Evolutionary conservation across 2,113 vertebrate genomes (phyloP).

Genomic region (Chionis minor): DNA sequence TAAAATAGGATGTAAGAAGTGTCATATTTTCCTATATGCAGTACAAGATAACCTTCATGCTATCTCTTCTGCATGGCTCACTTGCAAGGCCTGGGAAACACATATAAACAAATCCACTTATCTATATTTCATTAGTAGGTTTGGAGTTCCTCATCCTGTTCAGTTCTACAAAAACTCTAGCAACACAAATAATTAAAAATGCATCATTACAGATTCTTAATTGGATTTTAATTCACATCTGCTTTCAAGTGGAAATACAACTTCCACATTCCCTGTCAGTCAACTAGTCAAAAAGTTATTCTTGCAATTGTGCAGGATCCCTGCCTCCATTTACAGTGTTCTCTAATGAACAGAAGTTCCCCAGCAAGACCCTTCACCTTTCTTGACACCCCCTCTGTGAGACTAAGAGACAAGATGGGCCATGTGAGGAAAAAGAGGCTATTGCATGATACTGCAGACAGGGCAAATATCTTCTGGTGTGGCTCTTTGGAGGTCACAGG

Average conservation of each 20-base stretch:
- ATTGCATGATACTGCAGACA: no score
- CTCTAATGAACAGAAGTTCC: neutral
- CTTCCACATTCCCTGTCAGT: neutral
- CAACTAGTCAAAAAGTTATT: neutral
- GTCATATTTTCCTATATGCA: neutral
- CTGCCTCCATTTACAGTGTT: neutral
- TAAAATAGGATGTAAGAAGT: neutral
- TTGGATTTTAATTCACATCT: neutral
- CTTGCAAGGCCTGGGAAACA: neutral
- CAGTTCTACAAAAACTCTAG: neutral
- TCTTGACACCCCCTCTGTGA: neutral
- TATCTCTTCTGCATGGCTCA: neutral
- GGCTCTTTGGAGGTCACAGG: neutral
- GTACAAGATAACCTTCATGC: neutral
- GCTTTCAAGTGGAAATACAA: neutral
- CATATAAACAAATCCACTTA: neutral
- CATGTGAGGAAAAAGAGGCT: neutral
- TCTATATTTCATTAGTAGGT: neutral
- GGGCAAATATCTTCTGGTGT: neutral
- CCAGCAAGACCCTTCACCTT: neutral
- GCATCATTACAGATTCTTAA: neutral
- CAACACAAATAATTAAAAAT: neutral
- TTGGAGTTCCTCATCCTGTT: neutral
- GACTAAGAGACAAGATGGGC: neutral
- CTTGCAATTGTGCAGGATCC: neutral